A percentile compares a stretch with the other conserved stretches of the same genome.
Conservation (phyloP, 2,888 invertebrate species). For the Dysmachus trigonus region DNA sequence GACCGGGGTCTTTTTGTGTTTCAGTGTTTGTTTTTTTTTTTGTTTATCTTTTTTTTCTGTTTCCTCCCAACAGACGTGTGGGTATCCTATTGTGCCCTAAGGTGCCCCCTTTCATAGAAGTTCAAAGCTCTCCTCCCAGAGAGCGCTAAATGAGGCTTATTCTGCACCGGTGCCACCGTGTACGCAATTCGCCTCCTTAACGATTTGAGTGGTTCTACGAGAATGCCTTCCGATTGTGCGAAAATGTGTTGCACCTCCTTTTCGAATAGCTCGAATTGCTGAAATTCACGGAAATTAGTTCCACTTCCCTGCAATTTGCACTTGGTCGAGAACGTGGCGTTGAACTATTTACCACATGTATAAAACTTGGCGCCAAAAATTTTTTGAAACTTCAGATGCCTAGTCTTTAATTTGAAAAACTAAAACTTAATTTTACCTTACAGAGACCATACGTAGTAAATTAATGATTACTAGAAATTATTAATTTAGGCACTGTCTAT, state of each 20-base stretch:
- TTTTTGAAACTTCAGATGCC: neutral
- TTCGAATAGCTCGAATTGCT: neutral
- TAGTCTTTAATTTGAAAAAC: too few species aligned
- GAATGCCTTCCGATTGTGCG: neutral
- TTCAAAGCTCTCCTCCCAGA: neutral
- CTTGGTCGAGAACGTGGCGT: neutral
- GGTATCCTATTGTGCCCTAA: constrained; percentile 15
- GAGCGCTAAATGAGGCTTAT: constrained; percentile 21
- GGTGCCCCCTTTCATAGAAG: constrained; percentile 2
- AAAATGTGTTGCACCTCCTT: neutral
- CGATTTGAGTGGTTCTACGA: neutral
- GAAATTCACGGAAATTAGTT: neutral
- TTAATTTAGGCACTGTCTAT: too few species aligned
- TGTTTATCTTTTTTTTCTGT: neutral
- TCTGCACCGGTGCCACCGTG: neutral
- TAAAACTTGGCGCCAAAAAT: neutral
- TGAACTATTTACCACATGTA: neutral
- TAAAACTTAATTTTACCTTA: too few species aligned
- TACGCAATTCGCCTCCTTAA: neutral
- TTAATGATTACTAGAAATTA: too few species aligned
- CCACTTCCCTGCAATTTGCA: neutral
- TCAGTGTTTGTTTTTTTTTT: neutral
- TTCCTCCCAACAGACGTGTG: neutral
- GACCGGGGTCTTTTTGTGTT: neutral
- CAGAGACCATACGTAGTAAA: too few species aligned